These are phyloP conservation scores for Lasioglossum villosulum DNA, from an alignment of 2,888 invertebrate genomes.

Conservation along the genomic window DNA sequence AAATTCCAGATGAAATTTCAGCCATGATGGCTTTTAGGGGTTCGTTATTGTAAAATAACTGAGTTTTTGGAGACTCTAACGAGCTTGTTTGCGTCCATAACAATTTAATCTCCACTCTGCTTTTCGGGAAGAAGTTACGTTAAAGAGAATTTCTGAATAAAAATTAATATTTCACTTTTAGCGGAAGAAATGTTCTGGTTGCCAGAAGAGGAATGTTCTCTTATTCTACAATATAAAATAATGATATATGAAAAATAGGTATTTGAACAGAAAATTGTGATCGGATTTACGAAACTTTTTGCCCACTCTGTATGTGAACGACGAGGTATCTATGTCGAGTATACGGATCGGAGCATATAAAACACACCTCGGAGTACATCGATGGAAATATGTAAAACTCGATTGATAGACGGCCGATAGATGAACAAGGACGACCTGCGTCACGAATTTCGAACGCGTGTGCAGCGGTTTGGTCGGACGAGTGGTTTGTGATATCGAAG, in stretches of 20 bases:
- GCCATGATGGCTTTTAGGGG: background rate
- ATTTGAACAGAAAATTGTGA: background rate
- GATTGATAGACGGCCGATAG: conserved; percentile 22
- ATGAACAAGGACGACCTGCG: conserved; percentile 18
- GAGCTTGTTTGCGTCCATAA: background rate
- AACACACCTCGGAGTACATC: background rate
- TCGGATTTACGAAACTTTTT: background rate
- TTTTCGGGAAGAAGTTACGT: background rate
- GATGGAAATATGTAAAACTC: conserved; percentile 37
- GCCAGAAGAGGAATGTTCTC: too few species aligned
- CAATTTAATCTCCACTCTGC: background rate
- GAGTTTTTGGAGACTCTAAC: too few species aligned
- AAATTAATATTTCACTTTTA: background rate
- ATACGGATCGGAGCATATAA: conserved; percentile 26
- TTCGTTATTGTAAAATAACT: background rate
- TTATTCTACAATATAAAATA: background rate
- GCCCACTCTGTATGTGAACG: background rate
- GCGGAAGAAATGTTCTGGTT: too few species aligned
- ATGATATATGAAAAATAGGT: too few species aligned
- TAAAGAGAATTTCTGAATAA: too few species aligned
- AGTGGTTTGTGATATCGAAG: conserved; percentile 12
- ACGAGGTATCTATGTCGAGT: conserved; percentile 6
- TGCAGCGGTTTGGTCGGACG: background rate
- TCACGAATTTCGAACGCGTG: conserved; percentile 10
- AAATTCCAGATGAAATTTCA: background rate